A percentile compares a stretch with the other conserved stretches of the same genome.
These are phyloP conservation scores for Oxycera nigricornis DNA, from an alignment of 2,888 invertebrate species.

Conservation along the genomic window DNA sequence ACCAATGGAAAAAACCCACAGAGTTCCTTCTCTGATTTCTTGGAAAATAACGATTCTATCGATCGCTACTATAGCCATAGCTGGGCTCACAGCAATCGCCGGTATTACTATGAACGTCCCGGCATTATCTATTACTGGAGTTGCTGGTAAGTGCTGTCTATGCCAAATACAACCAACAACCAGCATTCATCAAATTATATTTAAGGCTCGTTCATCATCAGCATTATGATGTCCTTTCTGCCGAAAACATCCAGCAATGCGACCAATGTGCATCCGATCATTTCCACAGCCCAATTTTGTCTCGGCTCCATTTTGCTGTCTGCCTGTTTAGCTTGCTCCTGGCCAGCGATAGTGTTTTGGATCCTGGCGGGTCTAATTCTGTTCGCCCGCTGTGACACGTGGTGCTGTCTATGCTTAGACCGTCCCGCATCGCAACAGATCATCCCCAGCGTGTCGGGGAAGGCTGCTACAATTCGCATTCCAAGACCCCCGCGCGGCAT, in stretches of 20 bases:
- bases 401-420: slow-evolving; percentile 60
- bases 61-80: slow-evolving; percentile 55
- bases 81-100: slow-evolving; percentile 55
- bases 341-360: slow-evolving; percentile 61
- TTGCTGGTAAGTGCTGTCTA: slow-evolving; percentile 50
- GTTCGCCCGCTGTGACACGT: slow-evolving; percentile 58
- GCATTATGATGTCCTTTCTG: slow-evolving; percentile 59
- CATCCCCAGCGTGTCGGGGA: slow-evolving; percentile 58
- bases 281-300: slow-evolving; percentile 55
- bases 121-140: slow-evolving; percentile 56
- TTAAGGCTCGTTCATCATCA: slow-evolving; percentile 56
- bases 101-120: slow-evolving; percentile 55
- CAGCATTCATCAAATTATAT: not conserved
- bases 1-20: slow-evolving; percentile 58
- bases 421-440: slow-evolving; percentile 57
- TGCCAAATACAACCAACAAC: not conserved
- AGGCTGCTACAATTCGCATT: slow-evolving; percentile 56
- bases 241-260: slow-evolving; percentile 60
- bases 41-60: slow-evolving; percentile 60
- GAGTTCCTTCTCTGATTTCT: slow-evolving; percentile 59
- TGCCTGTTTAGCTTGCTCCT: slow-evolving; percentile 57
- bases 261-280: slow-evolving; percentile 57
- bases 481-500: slow-evolving; percentile 57
- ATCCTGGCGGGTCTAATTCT: slow-evolving; percentile 56
- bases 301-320: slow-evolving; percentile 55